Conservation (phyloP, 2,797 vertebrate genomes). For the Bufotes viridis region DNA sequence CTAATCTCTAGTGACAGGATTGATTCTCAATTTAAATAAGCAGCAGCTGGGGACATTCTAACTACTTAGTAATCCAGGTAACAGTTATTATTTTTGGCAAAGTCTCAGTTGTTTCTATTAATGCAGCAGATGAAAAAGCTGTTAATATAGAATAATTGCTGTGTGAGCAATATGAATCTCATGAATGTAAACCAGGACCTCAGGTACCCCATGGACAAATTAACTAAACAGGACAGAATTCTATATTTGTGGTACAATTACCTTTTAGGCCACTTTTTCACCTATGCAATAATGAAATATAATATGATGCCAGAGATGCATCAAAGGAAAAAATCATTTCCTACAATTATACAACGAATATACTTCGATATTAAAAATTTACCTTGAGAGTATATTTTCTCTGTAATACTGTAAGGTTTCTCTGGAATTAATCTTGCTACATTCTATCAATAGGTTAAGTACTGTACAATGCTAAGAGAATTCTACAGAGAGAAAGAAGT, state of each 20-base stretch:
- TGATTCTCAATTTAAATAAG: neutral
- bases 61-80: neutral
- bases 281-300: neutral
- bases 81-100: neutral
- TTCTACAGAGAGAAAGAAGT: slow-evolving; percentile 14
- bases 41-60: neutral
- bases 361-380: neutral
- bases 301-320: neutral
- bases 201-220: neutral
- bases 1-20: neutral
- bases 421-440: neutral
- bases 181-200: slow-evolving; percentile 15
- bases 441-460: slow-evolving; percentile 39
- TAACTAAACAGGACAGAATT: neutral
- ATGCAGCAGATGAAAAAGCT: neutral
- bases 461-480: slow-evolving; percentile 29
- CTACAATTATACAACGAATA: neutral
- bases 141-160: slow-evolving; percentile 6
- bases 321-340: neutral
- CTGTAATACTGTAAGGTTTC: slow-evolving; percentile 2
- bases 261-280: neutral
- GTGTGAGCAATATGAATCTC: neutral
- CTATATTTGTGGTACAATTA: neutral
- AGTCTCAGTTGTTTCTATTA: neutral
- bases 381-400: neutral